phyloP scores from a whole-genome alignment of 2,888 invertebrate genomes.

The Apoda limacodes region DNA sequence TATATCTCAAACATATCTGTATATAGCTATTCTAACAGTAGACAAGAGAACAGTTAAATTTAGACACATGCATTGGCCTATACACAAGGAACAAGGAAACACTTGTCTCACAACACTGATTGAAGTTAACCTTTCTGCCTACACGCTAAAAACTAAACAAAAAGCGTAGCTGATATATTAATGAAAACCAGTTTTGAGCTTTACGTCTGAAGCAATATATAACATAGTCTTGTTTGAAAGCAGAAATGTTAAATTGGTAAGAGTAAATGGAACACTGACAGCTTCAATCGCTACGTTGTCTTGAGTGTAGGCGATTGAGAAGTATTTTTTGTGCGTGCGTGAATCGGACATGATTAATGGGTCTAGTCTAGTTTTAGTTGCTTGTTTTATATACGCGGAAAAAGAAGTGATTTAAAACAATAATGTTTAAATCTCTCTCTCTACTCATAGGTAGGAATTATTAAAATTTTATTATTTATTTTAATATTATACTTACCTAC shows the following conservation, averaged over 20 bases:
- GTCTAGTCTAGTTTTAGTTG: too few species aligned
- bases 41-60: too few species aligned
- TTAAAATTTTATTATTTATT: too few species aligned
- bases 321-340: conserved; percentile 25
- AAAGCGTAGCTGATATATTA: background rate
- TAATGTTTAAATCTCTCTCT: too few species aligned
- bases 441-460: too few species aligned
- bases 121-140: conserved; percentile 30
- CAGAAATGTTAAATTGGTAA: conserved; percentile 21
- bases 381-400: too few species aligned
- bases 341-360: conserved; percentile 14
- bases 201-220: too few species aligned
- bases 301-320: conserved; percentile 24
- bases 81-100: background rate
- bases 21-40: too few species aligned
- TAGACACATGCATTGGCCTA: too few species aligned
- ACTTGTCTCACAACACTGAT: conserved; percentile 27
- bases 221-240: conserved; percentile 6
- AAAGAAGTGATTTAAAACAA: too few species aligned
- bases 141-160: background rate
- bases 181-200: background rate
- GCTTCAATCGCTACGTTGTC: conserved; percentile 34
- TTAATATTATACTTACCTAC: too few species aligned
- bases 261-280: conserved; percentile 30
- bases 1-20: too few species aligned